These are phyloP conservation scores for Morpho achilles DNA, from an alignment of 2,888 invertebrate genomes.

Conservation along the genomic window DNA sequence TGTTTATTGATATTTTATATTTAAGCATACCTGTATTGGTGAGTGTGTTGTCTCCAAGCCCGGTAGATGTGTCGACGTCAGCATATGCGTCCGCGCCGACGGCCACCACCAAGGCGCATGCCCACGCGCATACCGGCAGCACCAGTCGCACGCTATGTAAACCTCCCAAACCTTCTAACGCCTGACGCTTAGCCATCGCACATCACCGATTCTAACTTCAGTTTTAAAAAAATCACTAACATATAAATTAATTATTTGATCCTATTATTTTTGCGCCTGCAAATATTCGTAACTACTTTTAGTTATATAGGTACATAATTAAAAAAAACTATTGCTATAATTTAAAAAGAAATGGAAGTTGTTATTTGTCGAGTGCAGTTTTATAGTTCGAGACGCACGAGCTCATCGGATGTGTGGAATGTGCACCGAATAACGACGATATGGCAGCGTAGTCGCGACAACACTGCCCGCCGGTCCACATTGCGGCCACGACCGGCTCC, in stretches of 20 bases:
- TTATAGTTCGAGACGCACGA: conserved; percentile 32
- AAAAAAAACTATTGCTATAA: conserved; percentile 8
- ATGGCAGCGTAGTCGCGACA: conserved; percentile 57
- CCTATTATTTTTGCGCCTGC: not conserved
- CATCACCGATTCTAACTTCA: conserved; percentile 56
- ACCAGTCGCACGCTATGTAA: conserved; percentile 39
- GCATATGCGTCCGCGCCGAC: conserved; percentile 51
- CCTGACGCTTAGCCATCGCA: conserved; percentile 64
- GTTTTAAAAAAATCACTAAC: conserved; percentile 24
- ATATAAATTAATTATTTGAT: conserved; percentile 3
- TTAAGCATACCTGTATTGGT: conserved; percentile 59
- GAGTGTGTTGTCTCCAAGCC: conserved; percentile 68
- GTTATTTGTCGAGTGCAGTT: conserved; percentile 21
- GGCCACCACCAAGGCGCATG: conserved; percentile 57
- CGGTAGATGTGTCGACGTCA: conserved; percentile 72
- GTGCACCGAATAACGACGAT: conserved; percentile 40
- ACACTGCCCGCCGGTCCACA: conserved; percentile 62
- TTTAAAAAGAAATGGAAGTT: conserved; percentile 10
- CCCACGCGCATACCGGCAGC: conserved; percentile 62
- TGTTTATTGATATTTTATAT: too few relatives aligned
- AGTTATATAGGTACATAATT: not conserved
- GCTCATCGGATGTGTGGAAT: conserved; percentile 27
- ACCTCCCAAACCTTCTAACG: conserved; percentile 33
- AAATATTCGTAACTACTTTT: conserved; percentile 3
- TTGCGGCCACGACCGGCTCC: conserved; percentile 65